Evolutionary conservation across 2,888 invertebrate genomes (phyloP).

Genomic region (Philhelius pedissequus): DNA sequence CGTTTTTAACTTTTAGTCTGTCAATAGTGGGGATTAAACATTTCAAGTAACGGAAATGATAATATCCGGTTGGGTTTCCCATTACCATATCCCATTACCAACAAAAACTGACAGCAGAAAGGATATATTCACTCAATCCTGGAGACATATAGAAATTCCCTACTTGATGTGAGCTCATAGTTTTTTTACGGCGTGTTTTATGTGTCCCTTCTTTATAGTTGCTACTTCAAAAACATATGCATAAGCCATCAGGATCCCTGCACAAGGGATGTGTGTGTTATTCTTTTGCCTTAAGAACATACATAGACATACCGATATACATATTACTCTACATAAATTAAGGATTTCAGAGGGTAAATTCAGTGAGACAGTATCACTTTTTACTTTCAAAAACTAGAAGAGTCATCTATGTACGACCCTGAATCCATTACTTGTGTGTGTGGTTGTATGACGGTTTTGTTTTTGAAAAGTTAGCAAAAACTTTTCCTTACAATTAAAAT

Average conservation of each 20-base stretch:
- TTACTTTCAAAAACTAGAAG: conserved; percentile 16
- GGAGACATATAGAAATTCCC: conserved; percentile 46
- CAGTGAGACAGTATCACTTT: conserved; percentile 39
- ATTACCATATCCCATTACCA: conserved; percentile 69
- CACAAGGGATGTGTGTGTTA: not conserved
- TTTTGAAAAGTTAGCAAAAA: conserved; percentile 30
- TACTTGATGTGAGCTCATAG: conserved; percentile 43
- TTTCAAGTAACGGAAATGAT: conserved; percentile 68
- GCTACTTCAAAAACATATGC: conserved; percentile 35
- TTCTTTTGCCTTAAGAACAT: conserved; percentile 9
- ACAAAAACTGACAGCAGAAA: conserved; percentile 64
- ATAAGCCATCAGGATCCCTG: conserved; percentile 44
- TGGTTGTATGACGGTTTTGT: not conserved
- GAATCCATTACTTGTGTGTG: conserved; percentile 15
- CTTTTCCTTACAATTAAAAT: conserved; percentile 35
- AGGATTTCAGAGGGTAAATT: conserved; percentile 28
- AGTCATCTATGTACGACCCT: conserved; percentile 11
- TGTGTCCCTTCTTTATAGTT: not conserved
- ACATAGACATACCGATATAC: not conserved
- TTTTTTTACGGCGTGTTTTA: conserved; percentile 3
- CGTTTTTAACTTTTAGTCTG: conserved; percentile 61
- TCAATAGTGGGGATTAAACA: conserved; percentile 68
- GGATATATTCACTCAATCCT: conserved; percentile 66
- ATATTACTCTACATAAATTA: conserved; percentile 19
- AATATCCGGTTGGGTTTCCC: conserved; percentile 67